Conservation (phyloP, 2,797 vertebrate genomes). For the Enteromius fasciolatus region DNA sequence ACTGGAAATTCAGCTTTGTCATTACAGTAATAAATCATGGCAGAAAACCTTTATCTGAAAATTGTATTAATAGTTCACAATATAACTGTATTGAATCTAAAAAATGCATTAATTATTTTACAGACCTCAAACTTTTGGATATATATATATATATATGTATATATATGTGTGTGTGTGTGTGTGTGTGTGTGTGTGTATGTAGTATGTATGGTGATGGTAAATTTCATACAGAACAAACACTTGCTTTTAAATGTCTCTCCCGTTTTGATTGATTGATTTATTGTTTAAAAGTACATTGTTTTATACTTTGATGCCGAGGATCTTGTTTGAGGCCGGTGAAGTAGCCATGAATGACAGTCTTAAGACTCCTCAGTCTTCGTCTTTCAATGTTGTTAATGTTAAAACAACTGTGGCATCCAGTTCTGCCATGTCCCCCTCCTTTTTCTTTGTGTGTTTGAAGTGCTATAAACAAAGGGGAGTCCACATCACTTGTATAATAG, state of each 20-base stretch:
- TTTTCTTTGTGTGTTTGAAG: constrained; percentile 63
- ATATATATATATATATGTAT: no score
- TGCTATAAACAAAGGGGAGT: constrained; percentile 61
- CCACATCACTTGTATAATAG: constrained; percentile 70
- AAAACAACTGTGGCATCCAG: constrained; percentile 69
- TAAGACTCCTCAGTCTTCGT: constrained; percentile 65
- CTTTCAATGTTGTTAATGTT: constrained; percentile 63
- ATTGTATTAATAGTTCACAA: not conserved
- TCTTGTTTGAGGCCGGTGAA: constrained; percentile 74
- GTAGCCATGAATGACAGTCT: constrained; percentile 72
- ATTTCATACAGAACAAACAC: not conserved
- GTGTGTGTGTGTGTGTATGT: no score
- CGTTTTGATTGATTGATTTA: constrained; percentile 15
- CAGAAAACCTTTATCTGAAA: not conserved
- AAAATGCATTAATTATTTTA: not conserved
- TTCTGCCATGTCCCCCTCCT: constrained; percentile 70
- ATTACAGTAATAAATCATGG: not conserved
- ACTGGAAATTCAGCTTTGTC: not conserved
- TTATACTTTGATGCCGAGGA: constrained; percentile 43
- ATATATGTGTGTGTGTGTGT: no score
- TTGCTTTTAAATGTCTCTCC: constrained; percentile 38
- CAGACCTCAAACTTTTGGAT: not conserved
- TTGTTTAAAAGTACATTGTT: constrained; percentile 6
- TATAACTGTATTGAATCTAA: not conserved
- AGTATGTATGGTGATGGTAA: not conserved